Evolutionary conservation across 2,888 invertebrate genomes (phyloP).

Genomic region (Andrena dorsata): DNA sequence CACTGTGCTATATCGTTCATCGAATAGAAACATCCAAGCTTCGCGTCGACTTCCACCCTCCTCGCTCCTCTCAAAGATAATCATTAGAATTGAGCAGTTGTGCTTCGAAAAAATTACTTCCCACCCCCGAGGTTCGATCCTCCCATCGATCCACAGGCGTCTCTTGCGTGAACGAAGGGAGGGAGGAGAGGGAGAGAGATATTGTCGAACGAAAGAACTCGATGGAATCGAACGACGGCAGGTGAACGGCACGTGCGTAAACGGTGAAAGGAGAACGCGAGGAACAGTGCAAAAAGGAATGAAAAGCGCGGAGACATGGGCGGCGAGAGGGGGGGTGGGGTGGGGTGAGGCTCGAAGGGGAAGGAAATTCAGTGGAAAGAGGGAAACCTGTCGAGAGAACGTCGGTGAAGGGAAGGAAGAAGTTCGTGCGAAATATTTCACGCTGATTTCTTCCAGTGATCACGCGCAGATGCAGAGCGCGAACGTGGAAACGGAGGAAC

Average conservation of each 20-base stretch:
- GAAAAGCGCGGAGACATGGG: constrained; percentile 34
- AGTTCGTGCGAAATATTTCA: constrained; percentile 20
- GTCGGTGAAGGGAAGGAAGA: neutral
- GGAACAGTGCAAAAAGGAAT: constrained; percentile 41
- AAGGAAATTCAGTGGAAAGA: constrained; percentile 25
- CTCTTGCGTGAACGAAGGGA: too few relatives aligned
- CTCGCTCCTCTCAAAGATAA: too few relatives aligned
- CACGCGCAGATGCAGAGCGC: neutral
- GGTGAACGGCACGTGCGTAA: constrained; percentile 68
- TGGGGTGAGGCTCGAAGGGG: constrained; percentile 9
- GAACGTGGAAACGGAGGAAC: constrained; percentile 1
- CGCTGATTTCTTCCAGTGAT: neutral
- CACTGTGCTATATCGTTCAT: too few relatives aligned
- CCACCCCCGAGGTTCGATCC: too few relatives aligned
- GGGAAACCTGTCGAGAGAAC: constrained; percentile 15
- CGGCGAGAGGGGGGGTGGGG: constrained; percentile 5
- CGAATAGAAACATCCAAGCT: too few relatives aligned
- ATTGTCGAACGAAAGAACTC: constrained; percentile 54
- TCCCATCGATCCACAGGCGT: too few relatives aligned
- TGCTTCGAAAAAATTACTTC: too few relatives aligned
- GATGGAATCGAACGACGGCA: constrained; percentile 61
- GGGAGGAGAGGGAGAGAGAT: constrained; percentile 25
- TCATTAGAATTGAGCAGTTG: too few relatives aligned
- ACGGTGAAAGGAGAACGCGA: constrained; percentile 69
- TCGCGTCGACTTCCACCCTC: too few relatives aligned